Conservation (phyloP, 2,113 vertebrate genomes). For the Tyrannus savana region DNA sequence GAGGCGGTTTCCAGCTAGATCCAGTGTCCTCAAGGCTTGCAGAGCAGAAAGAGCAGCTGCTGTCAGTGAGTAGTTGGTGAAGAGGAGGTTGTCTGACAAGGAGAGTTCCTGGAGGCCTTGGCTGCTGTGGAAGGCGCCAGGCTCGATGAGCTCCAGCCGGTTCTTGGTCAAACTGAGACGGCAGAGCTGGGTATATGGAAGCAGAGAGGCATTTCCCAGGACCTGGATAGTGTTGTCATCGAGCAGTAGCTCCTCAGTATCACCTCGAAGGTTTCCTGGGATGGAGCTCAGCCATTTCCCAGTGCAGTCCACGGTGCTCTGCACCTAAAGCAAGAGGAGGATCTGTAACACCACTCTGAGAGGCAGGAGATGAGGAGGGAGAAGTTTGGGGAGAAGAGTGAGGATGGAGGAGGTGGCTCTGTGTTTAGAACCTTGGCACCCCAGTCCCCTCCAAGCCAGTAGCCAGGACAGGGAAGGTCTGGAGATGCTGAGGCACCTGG, state of each 20-base stretch:
- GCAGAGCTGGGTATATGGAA: conserved; percentile 75
- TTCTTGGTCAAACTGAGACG: conserved; percentile 83
- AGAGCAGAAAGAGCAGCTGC: conserved; percentile 78
- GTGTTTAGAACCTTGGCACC: neutral
- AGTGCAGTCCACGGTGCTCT: conserved; percentile 76
- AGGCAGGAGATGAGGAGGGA: neutral
- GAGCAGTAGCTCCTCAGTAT: conserved; percentile 79
- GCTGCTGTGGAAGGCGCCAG: conserved; percentile 71
- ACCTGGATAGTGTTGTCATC: conserved; percentile 83
- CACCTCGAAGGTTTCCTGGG: conserved; percentile 71
- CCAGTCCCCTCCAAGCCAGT: neutral
- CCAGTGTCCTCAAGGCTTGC: conserved; percentile 73
- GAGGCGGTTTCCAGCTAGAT: conserved; percentile 88
- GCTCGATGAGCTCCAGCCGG: conserved; percentile 72
- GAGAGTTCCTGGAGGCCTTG: conserved; percentile 75
- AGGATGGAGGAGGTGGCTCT: neutral
- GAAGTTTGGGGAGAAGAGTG: neutral
- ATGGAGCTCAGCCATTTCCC: conserved; percentile 70
- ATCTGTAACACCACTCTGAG: neutral
- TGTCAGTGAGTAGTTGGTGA: conserved; percentile 71
- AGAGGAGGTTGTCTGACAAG: conserved; percentile 84
- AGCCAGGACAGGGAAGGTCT: neutral
- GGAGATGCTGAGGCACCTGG: neutral
- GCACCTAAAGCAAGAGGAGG: conserved; percentile 74
- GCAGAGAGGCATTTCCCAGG: conserved; percentile 77